phyloP scores from a whole-genome alignment of 1,140 invertebrate species.

The Brachionus asplanchnoidis region DNA sequence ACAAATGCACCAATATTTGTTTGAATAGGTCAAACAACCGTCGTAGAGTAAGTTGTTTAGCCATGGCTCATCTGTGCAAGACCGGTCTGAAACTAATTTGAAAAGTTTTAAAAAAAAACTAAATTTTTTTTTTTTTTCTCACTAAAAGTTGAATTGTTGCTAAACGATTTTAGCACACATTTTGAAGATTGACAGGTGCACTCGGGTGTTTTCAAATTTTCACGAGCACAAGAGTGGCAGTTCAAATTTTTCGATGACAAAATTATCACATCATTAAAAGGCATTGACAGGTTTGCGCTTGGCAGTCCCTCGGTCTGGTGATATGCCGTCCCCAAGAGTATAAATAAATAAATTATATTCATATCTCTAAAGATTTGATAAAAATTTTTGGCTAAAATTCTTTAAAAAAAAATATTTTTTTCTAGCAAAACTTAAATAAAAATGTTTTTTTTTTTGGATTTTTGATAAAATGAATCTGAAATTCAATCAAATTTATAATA shows the following conservation, averaged over 20 bases:
- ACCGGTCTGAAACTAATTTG: neutral
- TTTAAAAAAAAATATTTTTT: neutral
- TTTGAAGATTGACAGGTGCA: conserved; percentile 40
- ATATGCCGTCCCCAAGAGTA: neutral
- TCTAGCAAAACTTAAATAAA: neutral
- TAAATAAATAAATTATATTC: neutral
- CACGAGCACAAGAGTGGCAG: neutral
- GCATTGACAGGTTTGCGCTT: neutral
- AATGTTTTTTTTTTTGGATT: neutral
- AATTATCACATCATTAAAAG: conserved; percentile 16
- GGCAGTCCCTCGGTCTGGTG: neutral
- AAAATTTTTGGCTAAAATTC: neutral
- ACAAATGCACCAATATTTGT: conserved; percentile 39
- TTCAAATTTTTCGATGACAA: conserved; percentile 31
- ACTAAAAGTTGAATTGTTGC: conserved; percentile 28
- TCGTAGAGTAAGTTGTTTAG: conserved; percentile 26
- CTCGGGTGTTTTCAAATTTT: neutral
- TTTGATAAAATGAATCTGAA: neutral
- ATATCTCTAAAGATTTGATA: neutral
- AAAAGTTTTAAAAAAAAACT: neutral
- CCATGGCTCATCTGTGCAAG: conserved; percentile 27
- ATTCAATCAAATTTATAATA: conserved; percentile 5
- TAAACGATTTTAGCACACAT: conserved; percentile 13
- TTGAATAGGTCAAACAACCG: conserved; percentile 27
- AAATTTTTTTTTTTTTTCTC: neutral